These are phyloP conservation scores for Poeciliopsis retropinna DNA, from an alignment of 2,113 vertebrate genomes.

Conservation along the genomic window DNA sequence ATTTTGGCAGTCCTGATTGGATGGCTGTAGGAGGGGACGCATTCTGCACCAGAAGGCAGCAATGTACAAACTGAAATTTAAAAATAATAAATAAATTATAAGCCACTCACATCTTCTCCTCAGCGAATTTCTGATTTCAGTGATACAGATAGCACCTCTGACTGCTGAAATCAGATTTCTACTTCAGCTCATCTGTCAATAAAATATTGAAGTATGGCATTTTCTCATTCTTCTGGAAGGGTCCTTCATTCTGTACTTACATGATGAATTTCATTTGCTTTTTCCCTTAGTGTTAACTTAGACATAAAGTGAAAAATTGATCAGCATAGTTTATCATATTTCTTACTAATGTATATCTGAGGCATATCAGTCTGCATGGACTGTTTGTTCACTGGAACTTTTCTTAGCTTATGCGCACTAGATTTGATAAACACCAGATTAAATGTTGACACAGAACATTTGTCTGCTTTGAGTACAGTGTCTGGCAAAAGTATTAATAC, in stretches of 20 bases:
- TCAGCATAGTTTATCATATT: conserved; percentile 61
- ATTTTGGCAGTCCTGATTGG: conserved; percentile 60
- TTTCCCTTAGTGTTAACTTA: conserved; percentile 19
- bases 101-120: conserved; percentile 27
- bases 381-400: conserved; percentile 33
- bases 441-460: background rate
- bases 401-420: conserved; percentile 12
- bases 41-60: conserved; percentile 44
- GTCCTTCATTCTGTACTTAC: conserved; percentile 42
- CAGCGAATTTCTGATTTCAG: conserved; percentile 27
- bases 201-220: conserved; percentile 43
- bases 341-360: conserved; percentile 67
- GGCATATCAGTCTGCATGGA: conserved; percentile 12
- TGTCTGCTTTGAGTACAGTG: background rate
- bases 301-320: conserved; percentile 37
- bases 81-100: conserved; percentile 46
- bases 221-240: conserved; percentile 32
- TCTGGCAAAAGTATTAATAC: background rate
- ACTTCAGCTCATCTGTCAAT: conserved; percentile 13
- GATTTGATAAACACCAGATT: conserved; percentile 18
- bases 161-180: conserved; percentile 37
- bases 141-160: conserved; percentile 33
- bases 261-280: conserved; percentile 58
- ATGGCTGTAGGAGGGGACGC: conserved; percentile 32
- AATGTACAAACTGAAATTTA: conserved; percentile 47